A percentile compares a stretch with the other conserved stretches of the same genome.
Evolutionary conservation across 1,140 invertebrate species (phyloP).

Genomic region (Bacillus rossius): DNA sequence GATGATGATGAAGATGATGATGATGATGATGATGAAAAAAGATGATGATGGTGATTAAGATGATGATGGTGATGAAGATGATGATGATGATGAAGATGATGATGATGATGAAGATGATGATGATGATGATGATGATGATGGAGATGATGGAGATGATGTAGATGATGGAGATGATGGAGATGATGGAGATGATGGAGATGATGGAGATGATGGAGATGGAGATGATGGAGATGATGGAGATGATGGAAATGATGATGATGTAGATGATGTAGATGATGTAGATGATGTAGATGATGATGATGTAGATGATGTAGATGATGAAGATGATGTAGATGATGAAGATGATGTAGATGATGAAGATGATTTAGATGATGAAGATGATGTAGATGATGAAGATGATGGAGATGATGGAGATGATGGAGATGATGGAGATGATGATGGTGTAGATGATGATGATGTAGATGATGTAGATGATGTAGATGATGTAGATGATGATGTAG

Average conservation of each 20-base stretch:
- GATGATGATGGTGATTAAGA: slow-evolving; percentile 1
- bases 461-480: background rate
- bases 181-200: background rate
- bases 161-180: slow-evolving; percentile 2
- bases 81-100: background rate
- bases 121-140: slow-evolving; percentile 2
- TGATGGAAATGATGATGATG: slow-evolving; percentile 1
- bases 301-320: slow-evolving; percentile 4
- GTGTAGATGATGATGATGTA: background rate
- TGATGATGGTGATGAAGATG: slow-evolving; percentile 2
- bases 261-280: background rate
- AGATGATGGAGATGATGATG: background rate
- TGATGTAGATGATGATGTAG: background rate
- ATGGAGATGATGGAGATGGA: background rate
- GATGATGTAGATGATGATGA: slow-evolving; percentile 2
- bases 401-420: background rate
- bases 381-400: background rate
- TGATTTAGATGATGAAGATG: background rate
- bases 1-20: slow-evolving; percentile 1
- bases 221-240: slow-evolving; percentile 1
- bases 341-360: too few relatives aligned
- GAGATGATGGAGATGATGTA: background rate
- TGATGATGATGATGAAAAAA: background rate
- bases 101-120: background rate
- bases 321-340: background rate